These are phyloP conservation scores for Huso huso DNA, from an alignment of 2,797 vertebrate genomes.

Conservation along the genomic window DNA sequence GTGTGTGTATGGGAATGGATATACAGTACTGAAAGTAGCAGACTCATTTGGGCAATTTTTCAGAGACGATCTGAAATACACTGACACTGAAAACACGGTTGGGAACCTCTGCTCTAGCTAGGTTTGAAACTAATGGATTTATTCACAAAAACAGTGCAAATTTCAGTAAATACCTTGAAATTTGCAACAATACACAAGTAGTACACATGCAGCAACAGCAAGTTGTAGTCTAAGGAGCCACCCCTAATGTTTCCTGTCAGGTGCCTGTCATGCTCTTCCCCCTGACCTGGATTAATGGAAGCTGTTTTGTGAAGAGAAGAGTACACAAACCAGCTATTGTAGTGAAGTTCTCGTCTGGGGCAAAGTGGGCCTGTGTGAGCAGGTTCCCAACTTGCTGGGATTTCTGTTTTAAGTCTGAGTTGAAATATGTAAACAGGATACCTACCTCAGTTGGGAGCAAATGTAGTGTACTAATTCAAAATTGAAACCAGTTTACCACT, in stretches of 20 bases:
- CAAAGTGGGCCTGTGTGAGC: conserved; percentile 36
- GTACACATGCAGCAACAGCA: no score
- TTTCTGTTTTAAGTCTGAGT: conserved; percentile 48
- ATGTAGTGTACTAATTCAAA: not conserved
- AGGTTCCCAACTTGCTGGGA: conserved; percentile 44
- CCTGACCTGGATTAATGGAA: conserved; percentile 10
- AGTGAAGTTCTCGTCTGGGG: conserved; percentile 21
- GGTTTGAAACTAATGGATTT: no score
- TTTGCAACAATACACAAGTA: no score
- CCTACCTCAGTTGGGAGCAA: not conserved
- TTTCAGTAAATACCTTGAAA: no score
- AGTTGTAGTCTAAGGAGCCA: no score
- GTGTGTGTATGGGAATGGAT: conserved; percentile 1
- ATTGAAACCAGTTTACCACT: not conserved
- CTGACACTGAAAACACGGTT: no score
- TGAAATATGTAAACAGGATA: conserved; percentile 58
- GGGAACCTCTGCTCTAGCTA: no score
- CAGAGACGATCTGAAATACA: no score
- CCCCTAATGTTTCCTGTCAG: conserved; percentile 3
- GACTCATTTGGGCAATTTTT: no score
- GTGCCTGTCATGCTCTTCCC: conserved; percentile 4
- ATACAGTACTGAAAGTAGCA: no score
- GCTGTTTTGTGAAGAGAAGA: conserved; percentile 21
- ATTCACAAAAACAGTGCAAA: no score
- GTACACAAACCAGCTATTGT: conserved; percentile 33